Conservation (phyloP, 2,888 invertebrate genomes). For the Carterocephalus palaemon region DNA sequence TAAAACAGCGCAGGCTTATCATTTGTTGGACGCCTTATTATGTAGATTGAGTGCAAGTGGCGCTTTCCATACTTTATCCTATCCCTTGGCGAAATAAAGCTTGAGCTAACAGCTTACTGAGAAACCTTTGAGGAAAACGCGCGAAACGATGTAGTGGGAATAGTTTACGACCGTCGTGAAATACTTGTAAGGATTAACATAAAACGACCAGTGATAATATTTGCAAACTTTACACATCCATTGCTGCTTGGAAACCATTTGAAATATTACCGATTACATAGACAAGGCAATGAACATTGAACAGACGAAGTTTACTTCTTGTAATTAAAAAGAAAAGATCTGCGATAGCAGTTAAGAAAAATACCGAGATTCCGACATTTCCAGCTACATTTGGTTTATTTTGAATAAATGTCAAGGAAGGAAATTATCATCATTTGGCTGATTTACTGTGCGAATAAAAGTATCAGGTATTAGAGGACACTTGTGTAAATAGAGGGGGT, state of each 20-base stretch:
- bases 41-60: slow-evolving; percentile 42
- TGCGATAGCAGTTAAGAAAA: slow-evolving; percentile 22
- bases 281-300: slow-evolving; percentile 3
- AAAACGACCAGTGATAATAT: neutral
- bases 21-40: slow-evolving; percentile 39
- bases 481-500: no score
- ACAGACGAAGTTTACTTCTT: neutral
- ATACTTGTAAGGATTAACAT: slow-evolving; percentile 4
- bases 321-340: slow-evolving; percentile 2
- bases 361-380: slow-evolving; percentile 15
- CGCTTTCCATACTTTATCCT: slow-evolving; percentile 37
- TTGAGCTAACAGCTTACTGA: slow-evolving; percentile 28
- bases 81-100: slow-evolving; percentile 33
- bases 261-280: neutral
- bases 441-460: neutral
- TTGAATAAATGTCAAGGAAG: slow-evolving; percentile 17
- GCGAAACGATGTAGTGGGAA: slow-evolving; percentile 6
- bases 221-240: neutral
- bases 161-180: slow-evolving; percentile 14
- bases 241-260: neutral
- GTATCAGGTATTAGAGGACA: neutral
- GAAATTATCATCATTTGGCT: slow-evolving; percentile 7
- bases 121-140: slow-evolving; percentile 11
- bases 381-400: slow-evolving; percentile 20
- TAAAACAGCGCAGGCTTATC: slow-evolving; percentile 39